Conservation (phyloP, 2,797 vertebrate species). For the Enteromius fasciolatus region DNA sequence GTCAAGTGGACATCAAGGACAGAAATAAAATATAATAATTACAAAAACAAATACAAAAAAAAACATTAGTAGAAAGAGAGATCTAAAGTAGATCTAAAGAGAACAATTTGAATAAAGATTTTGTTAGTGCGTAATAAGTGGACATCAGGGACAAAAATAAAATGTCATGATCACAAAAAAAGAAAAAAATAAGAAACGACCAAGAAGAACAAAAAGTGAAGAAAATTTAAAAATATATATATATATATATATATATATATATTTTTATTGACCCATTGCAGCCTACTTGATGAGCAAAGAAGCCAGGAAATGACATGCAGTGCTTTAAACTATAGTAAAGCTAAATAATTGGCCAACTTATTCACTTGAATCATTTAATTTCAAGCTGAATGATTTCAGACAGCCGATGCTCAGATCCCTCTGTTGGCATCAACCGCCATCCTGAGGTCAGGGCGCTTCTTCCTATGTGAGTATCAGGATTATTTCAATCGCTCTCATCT, state of each 20-base stretch:
- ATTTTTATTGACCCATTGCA: neutral
- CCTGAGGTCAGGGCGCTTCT: slow-evolving; percentile 60
- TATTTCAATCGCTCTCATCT: slow-evolving; percentile 68
- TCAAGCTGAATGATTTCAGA: slow-evolving; percentile 5
- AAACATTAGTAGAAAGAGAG: too few relatives aligned
- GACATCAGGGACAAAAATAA: neutral
- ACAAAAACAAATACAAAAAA: neutral
- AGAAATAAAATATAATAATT: neutral
- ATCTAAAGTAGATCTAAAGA: neutral
- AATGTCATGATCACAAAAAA: neutral
- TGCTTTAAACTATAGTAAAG: neutral
- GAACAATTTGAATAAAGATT: too few relatives aligned
- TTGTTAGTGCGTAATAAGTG: neutral
- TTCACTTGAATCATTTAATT: slow-evolving; percentile 9
- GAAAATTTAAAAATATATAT: too few relatives aligned
- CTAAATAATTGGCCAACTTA: neutral
- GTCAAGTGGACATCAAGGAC: neutral
- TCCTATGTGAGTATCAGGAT: slow-evolving; percentile 61
- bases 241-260: too few relatives aligned
- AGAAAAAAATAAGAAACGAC: neutral
- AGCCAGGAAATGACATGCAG: slow-evolving; percentile 17
- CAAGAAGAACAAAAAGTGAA: too few relatives aligned
- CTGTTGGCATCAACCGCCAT: neutral
- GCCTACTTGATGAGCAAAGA: neutral
- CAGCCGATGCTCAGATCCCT: neutral